phyloP scores from a whole-genome alignment of 2,113 vertebrate genomes.

The Triplophysa dalaica region DNA sequence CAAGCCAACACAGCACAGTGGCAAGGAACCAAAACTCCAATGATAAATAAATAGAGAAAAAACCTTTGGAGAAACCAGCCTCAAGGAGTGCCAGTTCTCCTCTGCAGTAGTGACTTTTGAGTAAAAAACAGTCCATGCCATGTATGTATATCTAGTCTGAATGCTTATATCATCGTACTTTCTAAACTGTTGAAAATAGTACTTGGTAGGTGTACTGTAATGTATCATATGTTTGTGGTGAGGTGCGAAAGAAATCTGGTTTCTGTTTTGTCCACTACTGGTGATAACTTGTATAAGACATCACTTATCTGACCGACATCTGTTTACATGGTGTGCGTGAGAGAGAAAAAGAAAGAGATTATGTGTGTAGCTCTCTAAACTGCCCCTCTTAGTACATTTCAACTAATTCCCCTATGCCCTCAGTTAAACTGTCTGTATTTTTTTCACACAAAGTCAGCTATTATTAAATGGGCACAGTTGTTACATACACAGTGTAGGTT shows the following conservation, averaged over 20 bases:
- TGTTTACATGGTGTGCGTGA: not conserved
- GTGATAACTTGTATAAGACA: not conserved
- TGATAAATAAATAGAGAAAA: no score
- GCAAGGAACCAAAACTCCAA: no score
- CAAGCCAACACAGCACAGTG: no score
- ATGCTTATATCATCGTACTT: not conserved
- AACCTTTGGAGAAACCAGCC: no score
- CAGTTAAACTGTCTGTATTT: not conserved
- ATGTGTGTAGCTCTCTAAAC: not conserved
- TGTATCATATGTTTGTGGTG: not conserved
- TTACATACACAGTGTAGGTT: constrained; percentile 1
- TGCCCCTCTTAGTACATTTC: not conserved
- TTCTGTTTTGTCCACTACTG: constrained; percentile 1
- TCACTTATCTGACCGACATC: not conserved
- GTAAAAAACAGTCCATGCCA: not conserved
- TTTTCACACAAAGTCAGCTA: not conserved
- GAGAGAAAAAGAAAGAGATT: not conserved
- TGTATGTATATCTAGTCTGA: not conserved
- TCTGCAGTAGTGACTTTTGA: no score
- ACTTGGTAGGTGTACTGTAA: not conserved
- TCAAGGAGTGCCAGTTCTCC: no score
- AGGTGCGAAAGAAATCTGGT: not conserved
- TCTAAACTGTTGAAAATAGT: not conserved
- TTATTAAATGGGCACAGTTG: not conserved
- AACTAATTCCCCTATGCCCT: not conserved